Conservation (phyloP, 2,113 vertebrate species). For the Sphyrna mokarran region DNA sequence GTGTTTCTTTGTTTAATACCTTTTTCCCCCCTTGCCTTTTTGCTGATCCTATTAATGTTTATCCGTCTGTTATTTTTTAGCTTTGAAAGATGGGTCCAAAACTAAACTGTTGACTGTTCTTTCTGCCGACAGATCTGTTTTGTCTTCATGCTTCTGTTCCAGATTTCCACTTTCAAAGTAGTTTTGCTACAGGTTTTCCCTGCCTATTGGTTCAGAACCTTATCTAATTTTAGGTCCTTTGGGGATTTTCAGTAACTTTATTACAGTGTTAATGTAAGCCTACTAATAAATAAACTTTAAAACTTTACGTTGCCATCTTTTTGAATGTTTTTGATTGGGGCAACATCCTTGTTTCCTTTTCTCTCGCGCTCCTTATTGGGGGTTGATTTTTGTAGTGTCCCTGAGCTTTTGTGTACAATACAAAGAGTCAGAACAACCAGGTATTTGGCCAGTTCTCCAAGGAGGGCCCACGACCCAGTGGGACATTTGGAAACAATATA, state of each 20-base stretch:
- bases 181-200: neutral
- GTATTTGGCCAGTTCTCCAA: neutral
- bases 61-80: neutral
- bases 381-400: neutral
- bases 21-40: neutral
- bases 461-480: neutral
- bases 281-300: too few relatives aligned
- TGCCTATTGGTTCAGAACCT: neutral
- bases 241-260: too few relatives aligned
- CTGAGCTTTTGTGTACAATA: neutral
- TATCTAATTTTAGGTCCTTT: neutral
- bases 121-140: neutral
- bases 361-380: neutral
- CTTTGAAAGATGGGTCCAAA: neutral
- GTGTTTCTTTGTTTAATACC: neutral
- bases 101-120: neutral
- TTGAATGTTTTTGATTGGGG: neutral
- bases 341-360: neutral
- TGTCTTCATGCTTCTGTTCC: neutral
- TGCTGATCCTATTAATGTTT: neutral
- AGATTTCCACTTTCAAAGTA: neutral
- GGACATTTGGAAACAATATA: neutral
- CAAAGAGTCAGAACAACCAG: neutral
- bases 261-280: too few relatives aligned
- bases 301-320: neutral